Conservation (phyloP, 2,888 invertebrate genomes). For the Allolobophora icterica region DNA sequence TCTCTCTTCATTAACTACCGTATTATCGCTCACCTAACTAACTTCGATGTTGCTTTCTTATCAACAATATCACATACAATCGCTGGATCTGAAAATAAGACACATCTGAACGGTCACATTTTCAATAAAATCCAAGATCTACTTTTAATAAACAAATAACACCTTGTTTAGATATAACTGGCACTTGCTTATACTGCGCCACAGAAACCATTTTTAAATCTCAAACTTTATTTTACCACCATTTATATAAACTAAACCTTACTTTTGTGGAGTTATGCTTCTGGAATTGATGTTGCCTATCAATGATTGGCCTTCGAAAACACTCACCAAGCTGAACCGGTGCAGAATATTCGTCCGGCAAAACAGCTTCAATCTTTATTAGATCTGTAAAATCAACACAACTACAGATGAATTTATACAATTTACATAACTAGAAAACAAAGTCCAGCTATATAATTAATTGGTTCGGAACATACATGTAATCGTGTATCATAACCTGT, state of each 20-base stretch:
- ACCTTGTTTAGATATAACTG: neutral
- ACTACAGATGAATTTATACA: neutral
- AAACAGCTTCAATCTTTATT: conserved; percentile 18
- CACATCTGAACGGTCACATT: neutral
- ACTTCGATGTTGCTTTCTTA: conserved; percentile 48
- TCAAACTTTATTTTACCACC: too few relatives aligned
- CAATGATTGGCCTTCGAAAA: neutral
- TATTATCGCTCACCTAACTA: conserved; percentile 47
- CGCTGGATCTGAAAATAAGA: conserved; percentile 44
- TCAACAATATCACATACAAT: conserved; percentile 49
- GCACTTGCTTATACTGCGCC: too few relatives aligned
- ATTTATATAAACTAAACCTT: too few relatives aligned
- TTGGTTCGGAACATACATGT: neutral
- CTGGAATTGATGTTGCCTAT: too few relatives aligned
- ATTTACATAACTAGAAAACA: too few relatives aligned
- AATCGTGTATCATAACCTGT: conserved; percentile 10
- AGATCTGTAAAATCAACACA: neutral
- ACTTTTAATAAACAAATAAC: neutral
- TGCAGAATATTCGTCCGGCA: conserved; percentile 33
- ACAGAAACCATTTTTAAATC: too few relatives aligned
- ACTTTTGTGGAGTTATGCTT: too few relatives aligned
- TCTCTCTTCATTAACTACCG: too few relatives aligned
- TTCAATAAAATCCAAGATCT: neutral
- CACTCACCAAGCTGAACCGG: conserved; percentile 29
- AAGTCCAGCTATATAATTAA: neutral